Evolutionary conservation across 2,113 vertebrate genomes (phyloP).

Genomic region (Hirundichthys speculiger): DNA sequence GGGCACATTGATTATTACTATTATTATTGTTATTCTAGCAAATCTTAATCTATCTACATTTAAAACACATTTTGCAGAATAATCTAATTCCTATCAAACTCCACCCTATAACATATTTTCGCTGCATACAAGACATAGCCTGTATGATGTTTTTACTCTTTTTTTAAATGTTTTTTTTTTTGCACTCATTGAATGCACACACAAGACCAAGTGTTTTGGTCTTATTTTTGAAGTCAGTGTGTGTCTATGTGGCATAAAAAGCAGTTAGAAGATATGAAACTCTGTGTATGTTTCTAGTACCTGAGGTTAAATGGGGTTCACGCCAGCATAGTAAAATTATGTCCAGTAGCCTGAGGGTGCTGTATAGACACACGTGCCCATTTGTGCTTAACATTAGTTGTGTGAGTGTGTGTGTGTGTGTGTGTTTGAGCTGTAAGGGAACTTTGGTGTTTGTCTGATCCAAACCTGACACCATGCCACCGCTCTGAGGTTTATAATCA

Average conservation of each 20-base stretch:
- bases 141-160: too few relatives aligned
- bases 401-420: conserved; percentile 2
- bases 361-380: conserved; percentile 24
- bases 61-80: too few relatives aligned
- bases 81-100: too few relatives aligned
- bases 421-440: conserved; percentile 24
- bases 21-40: too few relatives aligned
- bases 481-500: conserved; percentile 80
- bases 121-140: too few relatives aligned
- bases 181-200: too few relatives aligned
- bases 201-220: too few relatives aligned
- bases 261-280: background rate
- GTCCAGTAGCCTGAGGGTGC: conserved; percentile 34
- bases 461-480: conserved; percentile 65
- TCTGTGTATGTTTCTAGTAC: conserved; percentile 30
- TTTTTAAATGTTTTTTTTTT: too few relatives aligned
- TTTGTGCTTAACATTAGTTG: conserved; percentile 10
- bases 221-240: background rate
- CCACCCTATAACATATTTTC: too few relatives aligned
- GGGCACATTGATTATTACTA: too few relatives aligned
- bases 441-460: conserved; percentile 55
- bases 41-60: too few relatives aligned
- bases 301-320: conserved; percentile 58
- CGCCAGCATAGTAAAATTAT: conserved; percentile 32
- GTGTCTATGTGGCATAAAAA: background rate